Evolutionary conservation across 2,797 vertebrate species (phyloP).

Genomic region (Peromyscus nudipes): DNA sequence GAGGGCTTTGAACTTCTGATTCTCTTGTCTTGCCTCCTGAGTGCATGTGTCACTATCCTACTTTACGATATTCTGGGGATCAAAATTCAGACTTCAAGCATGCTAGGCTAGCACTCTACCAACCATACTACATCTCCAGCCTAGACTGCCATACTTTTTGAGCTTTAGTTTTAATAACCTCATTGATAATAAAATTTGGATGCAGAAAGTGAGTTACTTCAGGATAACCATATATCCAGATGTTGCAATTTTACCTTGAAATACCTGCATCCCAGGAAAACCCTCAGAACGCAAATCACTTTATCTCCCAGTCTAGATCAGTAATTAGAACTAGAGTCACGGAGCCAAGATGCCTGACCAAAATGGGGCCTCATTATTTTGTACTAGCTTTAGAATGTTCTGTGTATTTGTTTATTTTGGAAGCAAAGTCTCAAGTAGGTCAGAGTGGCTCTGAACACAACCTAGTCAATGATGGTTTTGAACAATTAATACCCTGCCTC

Average conservation of each 20-base stretch:
- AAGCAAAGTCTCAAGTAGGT: background rate
- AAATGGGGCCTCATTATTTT: background rate
- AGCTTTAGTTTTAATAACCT: background rate
- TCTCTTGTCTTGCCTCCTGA: background rate
- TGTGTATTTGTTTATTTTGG: background rate
- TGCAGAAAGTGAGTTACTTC: background rate
- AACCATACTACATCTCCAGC: background rate
- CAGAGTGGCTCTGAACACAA: background rate
- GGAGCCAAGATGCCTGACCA: background rate
- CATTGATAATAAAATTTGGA: background rate
- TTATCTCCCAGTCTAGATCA: background rate
- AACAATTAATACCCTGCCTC: background rate
- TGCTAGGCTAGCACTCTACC: no score
- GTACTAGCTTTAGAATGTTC: background rate
- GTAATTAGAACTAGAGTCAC: background rate
- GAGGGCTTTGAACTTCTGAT: background rate
- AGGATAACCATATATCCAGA: background rate
- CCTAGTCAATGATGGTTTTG: background rate
- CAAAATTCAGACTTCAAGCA: background rate
- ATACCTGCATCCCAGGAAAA: background rate
- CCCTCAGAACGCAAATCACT: background rate
- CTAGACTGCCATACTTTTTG: background rate
- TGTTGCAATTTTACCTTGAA: background rate
- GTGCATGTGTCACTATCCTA: background rate
- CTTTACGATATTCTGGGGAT: background rate